phyloP scores from a whole-genome alignment of 1,140 invertebrate species.

The Drosophila punjabiensis region DNA sequence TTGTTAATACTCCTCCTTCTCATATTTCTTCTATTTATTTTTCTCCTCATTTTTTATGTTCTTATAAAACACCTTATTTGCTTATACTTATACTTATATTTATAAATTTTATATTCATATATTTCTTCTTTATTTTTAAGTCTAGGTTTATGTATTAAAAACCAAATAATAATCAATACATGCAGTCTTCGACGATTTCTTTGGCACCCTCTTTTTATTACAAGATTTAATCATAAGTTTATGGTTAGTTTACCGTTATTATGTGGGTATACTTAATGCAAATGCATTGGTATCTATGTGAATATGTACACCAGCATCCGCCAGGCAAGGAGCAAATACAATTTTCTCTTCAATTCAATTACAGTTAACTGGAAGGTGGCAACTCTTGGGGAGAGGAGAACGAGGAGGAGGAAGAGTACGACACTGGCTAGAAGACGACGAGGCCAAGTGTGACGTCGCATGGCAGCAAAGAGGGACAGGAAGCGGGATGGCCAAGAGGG shows the following conservation, averaged over 20 bases:
- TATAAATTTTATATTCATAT: no score
- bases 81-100: no score
- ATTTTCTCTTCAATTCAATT: slow-evolving; percentile 72
- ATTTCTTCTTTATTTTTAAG: no score
- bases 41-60: no score
- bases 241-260: background rate
- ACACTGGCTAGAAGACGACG: slow-evolving; percentile 14
- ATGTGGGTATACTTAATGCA: slow-evolving; percentile 15
- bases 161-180: no score
- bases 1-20: no score
- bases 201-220: no score
- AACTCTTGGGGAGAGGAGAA: background rate
- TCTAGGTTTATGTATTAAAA: no score
- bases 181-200: background rate
- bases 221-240: background rate
- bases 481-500: background rate
- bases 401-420: background rate
- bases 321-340: slow-evolving; percentile 9
- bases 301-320: slow-evolving; percentile 11
- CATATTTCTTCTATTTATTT: no score
- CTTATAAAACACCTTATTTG: no score
- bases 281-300: slow-evolving; percentile 3
- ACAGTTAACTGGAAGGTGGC: slow-evolving; percentile 67
- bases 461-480: background rate
- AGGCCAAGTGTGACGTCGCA: slow-evolving; percentile 26